Conservation (phyloP, 2,797 vertebrate species). For the Morelia viridis region DNA sequence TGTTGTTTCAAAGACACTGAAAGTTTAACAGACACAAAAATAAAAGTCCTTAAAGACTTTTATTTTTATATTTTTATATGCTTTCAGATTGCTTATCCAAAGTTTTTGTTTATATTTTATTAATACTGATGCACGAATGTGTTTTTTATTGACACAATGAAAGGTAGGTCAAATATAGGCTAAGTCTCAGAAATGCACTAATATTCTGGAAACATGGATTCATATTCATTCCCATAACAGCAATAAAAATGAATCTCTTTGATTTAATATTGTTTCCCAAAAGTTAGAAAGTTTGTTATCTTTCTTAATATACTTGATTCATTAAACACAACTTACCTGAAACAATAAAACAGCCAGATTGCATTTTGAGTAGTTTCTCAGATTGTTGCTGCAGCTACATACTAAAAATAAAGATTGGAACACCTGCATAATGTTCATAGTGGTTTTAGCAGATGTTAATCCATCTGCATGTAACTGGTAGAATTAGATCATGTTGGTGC, state of each 20-base stretch:
- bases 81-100: constrained; percentile 49
- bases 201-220: constrained; percentile 73
- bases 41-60: constrained; percentile 55
- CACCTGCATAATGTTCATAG: constrained; percentile 79
- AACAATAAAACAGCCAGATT: constrained; percentile 82
- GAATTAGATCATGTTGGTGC: constrained; percentile 72
- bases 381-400: constrained; percentile 76
- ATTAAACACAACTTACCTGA: constrained; percentile 79
- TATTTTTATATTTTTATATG: neutral
- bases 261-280: constrained; percentile 72
- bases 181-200: constrained; percentile 60
- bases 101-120: constrained; percentile 64
- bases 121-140: constrained; percentile 60
- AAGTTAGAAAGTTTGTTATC: constrained; percentile 79
- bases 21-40: constrained; percentile 39
- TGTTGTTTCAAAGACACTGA: constrained; percentile 42
- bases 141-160: constrained; percentile 72
- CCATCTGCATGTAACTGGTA: constrained; percentile 64
- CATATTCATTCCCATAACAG: constrained; percentile 73
- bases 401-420: constrained; percentile 83
- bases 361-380: constrained; percentile 80
- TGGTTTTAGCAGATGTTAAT: constrained; percentile 83
- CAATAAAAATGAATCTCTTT: constrained; percentile 72
- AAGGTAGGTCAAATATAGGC: constrained; percentile 67
- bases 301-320: constrained; percentile 80